Base-by-base conservation (phyloP, 2,797 vertebrate genomes). In the Lophius americanus region DNA sequence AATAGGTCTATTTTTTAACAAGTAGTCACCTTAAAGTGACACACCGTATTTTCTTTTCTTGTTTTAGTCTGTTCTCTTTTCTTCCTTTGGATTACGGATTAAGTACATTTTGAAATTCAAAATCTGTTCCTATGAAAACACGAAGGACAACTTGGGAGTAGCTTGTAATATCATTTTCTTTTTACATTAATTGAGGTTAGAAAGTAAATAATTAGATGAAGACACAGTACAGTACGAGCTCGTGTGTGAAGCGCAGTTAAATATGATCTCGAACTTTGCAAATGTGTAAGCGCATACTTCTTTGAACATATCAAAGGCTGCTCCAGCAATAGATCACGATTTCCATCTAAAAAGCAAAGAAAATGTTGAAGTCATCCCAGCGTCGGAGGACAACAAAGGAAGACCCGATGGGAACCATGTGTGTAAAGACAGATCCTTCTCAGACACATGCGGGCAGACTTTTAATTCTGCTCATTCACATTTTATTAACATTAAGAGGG, bases 291-390 rank as follows among this genome's bases (percentile, higher is more conserved):
- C 35, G 55, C 37, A 62, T 73, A 57, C 62, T 76, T 70, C 51
- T 77, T 58, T 68, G 51, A 62, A 53, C 38, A 68, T 74, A 83
- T 88, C 77, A 89, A 85, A 58, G 82, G 81, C 51, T 62, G 64
- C 44, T 43, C 48, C 72, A 52, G 57, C 68, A 48, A 70, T 77
- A 77, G 54, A 90, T 87, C 84, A 85, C n/a, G 44, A 68, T 51
- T 63, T 66, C 60, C 52, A 60, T 71, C 54, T 70, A 47, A 53
- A 72, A 81, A 79, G 53, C 59, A 48, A 46, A 63, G 56, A 67
- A 74, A 72, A 62, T 64, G 62, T 83, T 72, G 78, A 86, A 88
- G 76, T 83, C 78, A 75, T 77, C 76, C 80, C 75, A 80, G 74
- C 78, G 76, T 81, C 63, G 60, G 60, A 66, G 47, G 53, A 79